Conservation (phyloP, 2,113 vertebrate genomes). For the Tetrao urogallus region DNA sequence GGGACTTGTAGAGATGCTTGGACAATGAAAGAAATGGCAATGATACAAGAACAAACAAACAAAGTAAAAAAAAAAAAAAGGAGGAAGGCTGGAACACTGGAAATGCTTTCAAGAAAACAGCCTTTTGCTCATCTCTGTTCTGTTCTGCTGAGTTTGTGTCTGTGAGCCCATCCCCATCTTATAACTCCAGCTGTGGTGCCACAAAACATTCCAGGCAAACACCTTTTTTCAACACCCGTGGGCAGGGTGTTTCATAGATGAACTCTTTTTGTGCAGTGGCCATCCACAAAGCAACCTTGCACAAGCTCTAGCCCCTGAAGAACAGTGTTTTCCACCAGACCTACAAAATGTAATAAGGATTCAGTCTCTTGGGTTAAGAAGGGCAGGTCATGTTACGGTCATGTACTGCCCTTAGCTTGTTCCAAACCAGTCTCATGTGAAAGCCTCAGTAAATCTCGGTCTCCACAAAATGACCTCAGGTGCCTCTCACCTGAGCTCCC, state of each 20-base stretch:
- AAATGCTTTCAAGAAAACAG: neutral
- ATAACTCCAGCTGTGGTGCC: neutral
- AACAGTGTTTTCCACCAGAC: neutral
- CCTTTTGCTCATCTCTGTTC: neutral
- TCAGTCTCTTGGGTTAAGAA: neutral
- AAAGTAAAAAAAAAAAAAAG: neutral
- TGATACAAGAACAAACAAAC: neutral
- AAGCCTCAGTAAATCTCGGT: conserved; percentile 20
- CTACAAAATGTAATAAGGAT: neutral
- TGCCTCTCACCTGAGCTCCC: no score
- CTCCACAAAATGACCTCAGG: neutral
- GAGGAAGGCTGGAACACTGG: neutral
- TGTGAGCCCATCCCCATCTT: neutral
- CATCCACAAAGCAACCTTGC: neutral
- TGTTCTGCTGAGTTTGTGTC: neutral
- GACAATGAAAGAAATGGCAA: neutral
- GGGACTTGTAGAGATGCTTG: neutral
- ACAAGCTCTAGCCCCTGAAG: neutral
- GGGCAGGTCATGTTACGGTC: neutral
- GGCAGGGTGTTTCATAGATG: neutral
- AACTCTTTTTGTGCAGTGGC: neutral
- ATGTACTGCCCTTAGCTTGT: neutral
- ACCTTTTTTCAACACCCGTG: neutral
- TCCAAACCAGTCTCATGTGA: neutral
- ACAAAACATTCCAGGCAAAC: neutral